These are phyloP conservation scores for Agrochola lychnidis DNA, from an alignment of 2,888 invertebrate species.

Conservation along the genomic window DNA sequence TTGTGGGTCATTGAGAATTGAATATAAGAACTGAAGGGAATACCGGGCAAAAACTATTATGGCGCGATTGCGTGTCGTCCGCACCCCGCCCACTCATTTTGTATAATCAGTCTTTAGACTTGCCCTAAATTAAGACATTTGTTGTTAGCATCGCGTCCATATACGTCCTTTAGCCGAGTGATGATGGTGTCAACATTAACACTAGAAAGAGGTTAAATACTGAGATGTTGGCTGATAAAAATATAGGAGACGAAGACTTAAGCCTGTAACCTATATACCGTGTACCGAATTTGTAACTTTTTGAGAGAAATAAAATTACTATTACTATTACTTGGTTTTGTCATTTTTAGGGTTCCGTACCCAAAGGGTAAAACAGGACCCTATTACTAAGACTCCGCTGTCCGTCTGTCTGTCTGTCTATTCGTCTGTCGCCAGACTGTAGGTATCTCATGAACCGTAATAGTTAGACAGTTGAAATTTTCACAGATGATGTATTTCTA, in stretches of 20 bases:
- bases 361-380: too few species aligned
- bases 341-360: too few species aligned
- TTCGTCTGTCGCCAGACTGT: too few species aligned
- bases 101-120: not conserved
- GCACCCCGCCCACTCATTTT: not conserved
- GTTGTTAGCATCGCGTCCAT: not conserved
- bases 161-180: not conserved
- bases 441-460: too few species aligned
- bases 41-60: slow-evolving; percentile 32
- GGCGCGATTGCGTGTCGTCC: slow-evolving; percentile 16
- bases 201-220: not conserved
- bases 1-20: not conserved
- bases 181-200: not conserved
- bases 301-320: too few species aligned
- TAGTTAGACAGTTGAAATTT: too few species aligned
- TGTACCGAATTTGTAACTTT: too few species aligned
- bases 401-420: too few species aligned
- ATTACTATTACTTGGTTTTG: too few species aligned
- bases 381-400: too few species aligned
- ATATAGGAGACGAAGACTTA: not conserved
- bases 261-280: too few species aligned
- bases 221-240: not conserved
- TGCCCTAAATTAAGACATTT: slow-evolving; percentile 1
- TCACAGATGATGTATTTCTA: too few species aligned
- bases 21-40: slow-evolving; percentile 18